Evolutionary conservation across 2,888 invertebrate species (phyloP).

Genomic region (Anorthoa munda): DNA sequence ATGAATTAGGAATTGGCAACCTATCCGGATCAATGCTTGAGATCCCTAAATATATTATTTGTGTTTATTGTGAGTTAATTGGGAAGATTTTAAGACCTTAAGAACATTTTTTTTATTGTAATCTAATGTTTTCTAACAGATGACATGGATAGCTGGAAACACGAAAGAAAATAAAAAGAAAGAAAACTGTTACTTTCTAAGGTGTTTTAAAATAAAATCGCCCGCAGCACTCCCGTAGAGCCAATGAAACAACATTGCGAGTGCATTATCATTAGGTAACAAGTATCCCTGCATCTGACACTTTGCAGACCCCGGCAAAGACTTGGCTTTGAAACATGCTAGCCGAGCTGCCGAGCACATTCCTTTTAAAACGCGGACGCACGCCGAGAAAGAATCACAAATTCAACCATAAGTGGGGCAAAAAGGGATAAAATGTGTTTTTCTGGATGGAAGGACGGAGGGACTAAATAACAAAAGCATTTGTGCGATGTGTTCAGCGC

Average conservation of each 20-base stretch:
- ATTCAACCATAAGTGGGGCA: conserved; percentile 44
- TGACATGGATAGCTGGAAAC: not conserved
- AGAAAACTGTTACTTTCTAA: not conserved
- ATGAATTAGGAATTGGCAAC: conserved; percentile 67
- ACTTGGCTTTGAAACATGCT: conserved; percentile 45
- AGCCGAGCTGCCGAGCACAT: conserved; percentile 43
- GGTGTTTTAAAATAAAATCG: not conserved
- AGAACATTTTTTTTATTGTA: not conserved
- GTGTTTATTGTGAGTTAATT: not conserved
- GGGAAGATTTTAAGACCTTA: not conserved
- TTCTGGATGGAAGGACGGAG: conserved; percentile 38
- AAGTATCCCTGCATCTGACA: conserved; percentile 42
- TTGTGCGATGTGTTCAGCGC: conserved; percentile 45
- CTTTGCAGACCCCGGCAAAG: conserved; percentile 14
- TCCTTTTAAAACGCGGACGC: conserved; percentile 37
- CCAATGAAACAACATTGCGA: conserved; percentile 39
- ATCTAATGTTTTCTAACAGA: not conserved
- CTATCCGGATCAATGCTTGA: conserved; percentile 39
- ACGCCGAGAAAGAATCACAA: conserved; percentile 39
- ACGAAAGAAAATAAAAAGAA: not conserved
- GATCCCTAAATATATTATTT: conserved; percentile 23
- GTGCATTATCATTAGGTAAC: conserved; percentile 51
- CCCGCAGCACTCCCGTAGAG: not conserved
- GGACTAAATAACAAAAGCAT: conserved; percentile 53
- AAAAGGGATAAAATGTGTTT: conserved; percentile 60